Base-by-base conservation (phyloP, 2,888 invertebrate species). In the Mesorhabditis sp. region DNA sequence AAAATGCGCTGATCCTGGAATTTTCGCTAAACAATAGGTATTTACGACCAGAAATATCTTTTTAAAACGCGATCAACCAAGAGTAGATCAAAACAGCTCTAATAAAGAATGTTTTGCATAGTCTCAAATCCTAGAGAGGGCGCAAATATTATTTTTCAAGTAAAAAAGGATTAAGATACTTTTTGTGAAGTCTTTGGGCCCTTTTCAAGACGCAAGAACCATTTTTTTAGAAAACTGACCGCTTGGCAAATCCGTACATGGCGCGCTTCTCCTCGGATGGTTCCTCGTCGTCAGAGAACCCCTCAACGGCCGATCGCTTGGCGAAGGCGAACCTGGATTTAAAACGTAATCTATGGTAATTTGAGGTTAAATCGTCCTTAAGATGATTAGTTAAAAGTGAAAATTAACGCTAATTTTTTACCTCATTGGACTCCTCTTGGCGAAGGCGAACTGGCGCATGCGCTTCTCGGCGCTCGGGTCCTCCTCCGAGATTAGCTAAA, bases 281-380 rank as follows among this genome's bases (percentile, higher is more conserved):
- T n/a, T 50, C 58, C 58, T 50, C 58, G n/a, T 50, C 58, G n/a
- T 50, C 58, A 28, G 28, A 28, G 28, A 28, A 28, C 58, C n/a
- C 58, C 7, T 50, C 58, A 50, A 50, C 58, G 7, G 58, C 10
- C 10, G 58, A 50, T 50, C 58, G 58, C 58, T 50, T 50, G 7
- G 58, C 58, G 58, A 50, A 50, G 7, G 58, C 58, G n/a, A 50
- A 50, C n/a, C 58, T 50, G n/a, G 50, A 50, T 50, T 50, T 50
- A 50, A 50, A 50, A 50, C 13, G 7, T 50, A 6, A 10, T 50
- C 13, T 50, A 10, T 50, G 6, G 50, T 10, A 50, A 13, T 50
- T 50, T 50, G 50, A 50, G 13, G 50, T 10, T 10, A 50, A 50
- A 10, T 50, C 13, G 7, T 50, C 50, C 13, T 50, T 50, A 50